Evolutionary conservation across 2,797 vertebrate species (phyloP), one percentile per base, ranked within the genome.

Genomic region (Crotalus adamanteus): DNA sequence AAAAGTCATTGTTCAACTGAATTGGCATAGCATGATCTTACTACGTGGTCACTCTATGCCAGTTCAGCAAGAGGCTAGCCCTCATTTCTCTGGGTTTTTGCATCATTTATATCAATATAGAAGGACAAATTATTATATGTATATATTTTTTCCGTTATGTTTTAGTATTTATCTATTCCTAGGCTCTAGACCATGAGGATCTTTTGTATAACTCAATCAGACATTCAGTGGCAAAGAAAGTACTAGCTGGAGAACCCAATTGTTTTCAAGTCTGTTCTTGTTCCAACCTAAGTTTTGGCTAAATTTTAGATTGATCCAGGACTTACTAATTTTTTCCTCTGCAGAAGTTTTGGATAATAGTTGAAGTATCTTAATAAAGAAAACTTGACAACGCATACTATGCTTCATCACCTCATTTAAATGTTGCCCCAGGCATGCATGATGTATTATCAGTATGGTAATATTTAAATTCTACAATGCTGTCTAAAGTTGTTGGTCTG

Each of bases 101-200:
- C 97, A 95, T 96, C 95, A 95, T 97, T 98, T 98, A 97, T 98
- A 97, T 97, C 96, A 96, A 95, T 94, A 97, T 94, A 97, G 96
- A 97, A 97, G 96, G 97, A 95, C 94, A 93, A 97, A 97, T 97
- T 97, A 96, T 97, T 97, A 97, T 98, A 97, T 98, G 98, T 98
- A 98, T 98, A 98, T 98, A 98, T 98, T 98, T 98, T 98, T 98
- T 97, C 97, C 98, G 98, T 97, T 96, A 97, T 98, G 97, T 97
- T 97, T 97, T 97, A 94, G 97, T 98, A 94, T 98, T 98, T 97
- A 96, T 97, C 96, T 96, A 94, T 95, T 93, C 90, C 91, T 96
- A 95, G 96, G 95, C 96, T 97, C 94, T 97, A 97, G 98, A 93
- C 96, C 96, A 94, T 94, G 94, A 95, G 92, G 95, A 89, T 91